Evolutionary conservation across 2,113 vertebrate genomes (phyloP), one percentile per base, ranked within the genome.

Genomic region (Pachycephala philippinensis): DNA sequence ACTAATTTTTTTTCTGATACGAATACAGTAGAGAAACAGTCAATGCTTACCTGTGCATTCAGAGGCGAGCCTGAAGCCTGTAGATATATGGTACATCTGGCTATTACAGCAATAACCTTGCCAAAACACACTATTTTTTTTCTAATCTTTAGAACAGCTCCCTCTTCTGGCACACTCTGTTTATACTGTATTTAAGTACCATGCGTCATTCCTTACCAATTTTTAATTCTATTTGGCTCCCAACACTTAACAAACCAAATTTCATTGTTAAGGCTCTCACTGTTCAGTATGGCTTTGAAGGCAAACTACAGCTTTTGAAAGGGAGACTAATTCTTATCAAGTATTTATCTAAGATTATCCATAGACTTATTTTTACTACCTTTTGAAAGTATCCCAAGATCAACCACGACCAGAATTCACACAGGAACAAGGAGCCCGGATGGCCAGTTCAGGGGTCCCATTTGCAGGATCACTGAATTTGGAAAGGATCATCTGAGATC

Each of bases 61-160:
- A 69, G 20, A 60, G 30, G 27, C 59, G 6, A 68, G 19, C 8
- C 16, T 92, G 56, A 79, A 96, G 31, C 49, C 42, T 28, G 27
- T 8, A 44, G 21, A 31, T 33, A 37, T 11, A 50, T 19, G 30
- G 42, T 79, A 65, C 24, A 83, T 21, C 19, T 65, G 39, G 10
- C 23, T 69, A 60, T 10, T 28, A 87, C 10, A 60, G 72, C 37
- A 87, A 42, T 53, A 84, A 56, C 21, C 53, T 83, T 80, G 57
- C n/a, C 33, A 89, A 90, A 68, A 8, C 10, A 11, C 13, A 24
- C 20, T 12, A 0, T 6, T 28, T 40, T 82, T 87, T 72, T 26
- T 30, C 91, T 94, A 69, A 61, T 97, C 96, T 96, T 97, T 97
- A 84, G 94, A 97, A 96, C 59, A 96, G 97, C 96, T 96, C 97